Conservation (phyloP, 2,797 vertebrate genomes). For the Carduelis carduelis region DNA sequence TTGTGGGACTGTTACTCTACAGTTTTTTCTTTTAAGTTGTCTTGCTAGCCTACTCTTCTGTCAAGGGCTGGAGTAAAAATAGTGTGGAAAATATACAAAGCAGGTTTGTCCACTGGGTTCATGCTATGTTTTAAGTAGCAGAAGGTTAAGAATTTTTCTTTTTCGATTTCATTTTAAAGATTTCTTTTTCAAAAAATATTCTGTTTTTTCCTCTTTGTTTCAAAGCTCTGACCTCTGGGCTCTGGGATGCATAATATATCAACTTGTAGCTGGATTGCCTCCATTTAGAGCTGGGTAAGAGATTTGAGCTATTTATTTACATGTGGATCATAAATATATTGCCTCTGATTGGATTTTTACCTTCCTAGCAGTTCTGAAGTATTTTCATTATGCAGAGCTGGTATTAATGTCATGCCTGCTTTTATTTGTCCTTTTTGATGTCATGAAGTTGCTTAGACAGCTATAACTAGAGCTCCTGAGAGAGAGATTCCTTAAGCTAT, state of each 20-base stretch:
- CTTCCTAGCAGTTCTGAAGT: neutral
- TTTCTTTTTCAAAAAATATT: neutral
- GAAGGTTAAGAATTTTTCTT: neutral
- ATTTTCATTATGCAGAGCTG: neutral
- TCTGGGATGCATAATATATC: constrained; percentile 98
- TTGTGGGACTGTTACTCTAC: neutral
- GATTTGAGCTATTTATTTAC: neutral
- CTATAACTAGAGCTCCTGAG: neutral
- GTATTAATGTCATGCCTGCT: neutral
- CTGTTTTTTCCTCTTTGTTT: neutral
- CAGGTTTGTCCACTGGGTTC: neutral
- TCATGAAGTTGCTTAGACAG: neutral
- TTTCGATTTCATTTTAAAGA: neutral
- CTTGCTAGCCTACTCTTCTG: neutral
- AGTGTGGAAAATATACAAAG: neutral
- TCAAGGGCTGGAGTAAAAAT: neutral
- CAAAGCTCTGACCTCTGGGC: constrained; percentile 98
- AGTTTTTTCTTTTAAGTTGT: neutral
- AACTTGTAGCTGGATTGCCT: constrained; percentile 96
- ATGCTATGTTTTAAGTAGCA: neutral
- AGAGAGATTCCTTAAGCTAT: neutral
- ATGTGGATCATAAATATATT: neutral
- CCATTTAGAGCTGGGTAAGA: constrained; percentile 98
- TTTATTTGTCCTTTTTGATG: neutral
- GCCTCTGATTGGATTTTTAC: neutral